These are phyloP conservation scores for Tetanocera ferruginea DNA, from an alignment of 2,888 invertebrate genomes.

Conservation along the genomic window DNA sequence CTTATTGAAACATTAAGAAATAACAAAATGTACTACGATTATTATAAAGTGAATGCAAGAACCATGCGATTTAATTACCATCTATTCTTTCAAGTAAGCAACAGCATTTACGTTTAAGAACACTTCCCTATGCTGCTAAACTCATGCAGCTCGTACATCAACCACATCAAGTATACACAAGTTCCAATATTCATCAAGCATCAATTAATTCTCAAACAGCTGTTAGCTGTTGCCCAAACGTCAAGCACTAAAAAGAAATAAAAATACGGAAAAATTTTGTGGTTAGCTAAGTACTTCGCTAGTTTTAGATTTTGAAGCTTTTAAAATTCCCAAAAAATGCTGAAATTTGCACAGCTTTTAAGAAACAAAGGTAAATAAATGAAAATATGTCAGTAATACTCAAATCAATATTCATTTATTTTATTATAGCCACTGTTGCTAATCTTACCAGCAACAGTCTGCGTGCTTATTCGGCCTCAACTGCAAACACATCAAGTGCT, in stretches of 20 bases:
- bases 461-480: slow-evolving; percentile 44
- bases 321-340: not conserved
- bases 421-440: slow-evolving; percentile 42
- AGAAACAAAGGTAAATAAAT: not conserved
- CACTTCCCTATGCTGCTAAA: too few relatives aligned
- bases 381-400: not conserved
- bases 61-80: not conserved
- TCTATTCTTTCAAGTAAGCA: too few relatives aligned
- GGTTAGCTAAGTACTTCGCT: not conserved
- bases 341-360: slow-evolving; percentile 5
- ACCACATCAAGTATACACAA: too few relatives aligned
- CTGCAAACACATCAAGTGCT: not conserved
- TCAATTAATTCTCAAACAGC: not conserved
- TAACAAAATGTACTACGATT: not conserved
- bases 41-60: not conserved
- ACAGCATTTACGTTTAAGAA: too few relatives aligned
- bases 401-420: not conserved
- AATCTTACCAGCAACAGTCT: slow-evolving; percentile 40
- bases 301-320: not conserved
- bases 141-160: too few relatives aligned
- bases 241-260: not conserved
- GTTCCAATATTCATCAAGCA: not conserved
- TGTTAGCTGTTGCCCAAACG: not conserved
- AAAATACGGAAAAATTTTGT: not conserved
- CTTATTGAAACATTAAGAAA: too few relatives aligned